A percentile compares a stretch with the other conserved stretches of the same genome.
Evolutionary conservation across 2,888 invertebrate species (phyloP).

Genomic region (Dryocosmus kuriphilus): DNA sequence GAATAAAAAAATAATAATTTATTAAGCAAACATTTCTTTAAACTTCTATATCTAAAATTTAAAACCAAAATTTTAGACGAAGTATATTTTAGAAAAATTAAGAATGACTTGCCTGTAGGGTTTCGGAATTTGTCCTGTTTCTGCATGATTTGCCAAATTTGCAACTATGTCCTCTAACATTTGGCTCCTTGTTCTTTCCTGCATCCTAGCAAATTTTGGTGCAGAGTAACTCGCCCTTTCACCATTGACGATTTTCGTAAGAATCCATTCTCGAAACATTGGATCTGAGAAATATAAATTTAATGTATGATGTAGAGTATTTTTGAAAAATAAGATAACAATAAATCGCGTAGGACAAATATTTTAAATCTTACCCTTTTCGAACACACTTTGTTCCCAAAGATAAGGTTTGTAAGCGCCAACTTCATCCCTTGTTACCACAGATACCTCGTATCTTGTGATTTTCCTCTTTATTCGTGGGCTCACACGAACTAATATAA

Average conservation of each 20-base stretch:
- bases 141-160: constrained; percentile 95
- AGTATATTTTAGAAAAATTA: neutral
- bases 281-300: constrained; percentile 78
- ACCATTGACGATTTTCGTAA: constrained; percentile 96
- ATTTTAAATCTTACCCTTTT: constrained; percentile 81
- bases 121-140: constrained; percentile 97
- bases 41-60: neutral
- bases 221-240: constrained; percentile 96
- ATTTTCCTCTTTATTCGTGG: constrained; percentile 92
- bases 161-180: constrained; percentile 97
- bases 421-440: constrained; percentile 95
- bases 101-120: constrained; percentile 84
- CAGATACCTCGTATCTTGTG: constrained; percentile 93
- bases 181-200: constrained; percentile 94
- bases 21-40: constrained; percentile 30
- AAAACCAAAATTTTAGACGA: no score
- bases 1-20: constrained; percentile 16
- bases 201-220: constrained; percentile 96
- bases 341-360: neutral
- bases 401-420: constrained; percentile 97
- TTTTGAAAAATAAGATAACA: constrained; percentile 10
- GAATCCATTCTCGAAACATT: constrained; percentile 96
- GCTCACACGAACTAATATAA: constrained; percentile 93
- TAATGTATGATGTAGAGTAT: neutral
- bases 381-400: constrained; percentile 96